Evolutionary conservation across 2,888 invertebrate species (phyloP), one percentile per base, ranked within the genome.

Genomic region (Nesidiocoris tenuis): DNA sequence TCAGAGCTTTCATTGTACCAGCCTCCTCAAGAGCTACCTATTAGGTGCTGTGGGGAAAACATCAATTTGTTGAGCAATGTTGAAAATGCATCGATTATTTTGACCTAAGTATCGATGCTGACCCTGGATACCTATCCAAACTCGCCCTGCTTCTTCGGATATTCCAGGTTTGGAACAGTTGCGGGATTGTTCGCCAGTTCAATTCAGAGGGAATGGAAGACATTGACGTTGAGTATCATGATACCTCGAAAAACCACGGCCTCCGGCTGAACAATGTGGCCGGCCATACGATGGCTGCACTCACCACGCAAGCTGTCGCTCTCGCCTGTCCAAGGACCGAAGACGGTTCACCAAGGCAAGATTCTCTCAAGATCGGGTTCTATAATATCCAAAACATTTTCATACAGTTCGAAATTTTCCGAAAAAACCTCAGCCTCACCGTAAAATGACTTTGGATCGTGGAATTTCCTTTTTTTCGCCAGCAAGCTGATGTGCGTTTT

Each of bases 161-260:
- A 3, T 39, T 12, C 21, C 74, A 89, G 89, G 90, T 93, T 72
- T 98, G 96, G 95, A 98, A 98, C 82, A 90, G 92, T 71, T 88
- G 95, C 2, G 98, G 97, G n/a, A 90, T 97, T 79, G 91, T 97
- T 0, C 88, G 92, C 7, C 91, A 92, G 81, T 94, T 93, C 82
- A 88, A 89, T 0, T 87, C 86, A 0, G 91, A 91, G 79, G 90
- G 89, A 0, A 39, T 72, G 39, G 92, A 92, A 74, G 90, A 90
- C 0, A 94, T 98, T 71, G 96, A 97, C 83, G 92, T 98, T 0
- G 96, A 97, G 83, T 99, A 98, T 84, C 97, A 98, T 81, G 96
- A 99, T 84, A 88, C 91, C 0, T 89, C 90, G 67, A 86, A 94
- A 12, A 96, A 98, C 83, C 95, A 95, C 82, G 90, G 94, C 21